phyloP scores from a whole-genome alignment of 2,888 invertebrate genomes.

The Polylopha cassiicola region DNA sequence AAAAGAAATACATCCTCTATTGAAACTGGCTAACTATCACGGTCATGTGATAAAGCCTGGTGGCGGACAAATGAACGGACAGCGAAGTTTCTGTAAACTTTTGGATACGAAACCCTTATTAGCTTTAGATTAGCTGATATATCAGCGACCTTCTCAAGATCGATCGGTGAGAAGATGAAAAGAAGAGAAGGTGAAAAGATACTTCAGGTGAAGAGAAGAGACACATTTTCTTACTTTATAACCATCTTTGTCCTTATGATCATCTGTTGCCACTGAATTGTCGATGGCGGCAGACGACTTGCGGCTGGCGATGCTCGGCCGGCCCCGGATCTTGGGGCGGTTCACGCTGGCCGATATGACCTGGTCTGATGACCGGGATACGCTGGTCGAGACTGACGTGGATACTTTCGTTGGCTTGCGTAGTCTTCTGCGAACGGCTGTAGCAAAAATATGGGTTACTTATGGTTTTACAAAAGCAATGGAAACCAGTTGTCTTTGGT shows the following conservation, averaged over 20 bases:
- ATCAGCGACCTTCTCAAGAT: too few relatives aligned
- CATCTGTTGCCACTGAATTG: slow-evolving; percentile 74
- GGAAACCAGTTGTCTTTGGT: slow-evolving; percentile 19
- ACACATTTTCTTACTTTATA: slow-evolving; percentile 74
- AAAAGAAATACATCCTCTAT: too few relatives aligned
- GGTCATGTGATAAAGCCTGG: too few relatives aligned
- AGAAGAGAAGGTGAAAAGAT: neutral
- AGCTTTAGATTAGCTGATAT: too few relatives aligned
- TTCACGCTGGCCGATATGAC: slow-evolving; percentile 77
- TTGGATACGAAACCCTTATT: too few relatives aligned
- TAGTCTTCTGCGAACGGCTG: slow-evolving; percentile 82
- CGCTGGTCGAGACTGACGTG: slow-evolving; percentile 80
- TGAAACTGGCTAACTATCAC: too few relatives aligned
- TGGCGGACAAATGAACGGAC: too few relatives aligned
- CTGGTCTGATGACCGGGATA: slow-evolving; percentile 77
- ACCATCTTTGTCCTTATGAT: slow-evolving; percentile 82
- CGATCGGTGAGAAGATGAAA: neutral
- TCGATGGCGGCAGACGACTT: slow-evolving; percentile 74
- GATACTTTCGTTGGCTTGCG: slow-evolving; percentile 80
- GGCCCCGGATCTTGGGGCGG: slow-evolving; percentile 79
- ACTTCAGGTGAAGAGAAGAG: neutral
- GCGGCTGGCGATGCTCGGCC: slow-evolving; percentile 76
- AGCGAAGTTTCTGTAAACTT: too few relatives aligned
- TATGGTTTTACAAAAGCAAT: slow-evolving; percentile 14
- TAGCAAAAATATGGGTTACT: slow-evolving; percentile 27